phyloP scores from a whole-genome alignment of 2,113 vertebrate species.

The Esox niger region DNA sequence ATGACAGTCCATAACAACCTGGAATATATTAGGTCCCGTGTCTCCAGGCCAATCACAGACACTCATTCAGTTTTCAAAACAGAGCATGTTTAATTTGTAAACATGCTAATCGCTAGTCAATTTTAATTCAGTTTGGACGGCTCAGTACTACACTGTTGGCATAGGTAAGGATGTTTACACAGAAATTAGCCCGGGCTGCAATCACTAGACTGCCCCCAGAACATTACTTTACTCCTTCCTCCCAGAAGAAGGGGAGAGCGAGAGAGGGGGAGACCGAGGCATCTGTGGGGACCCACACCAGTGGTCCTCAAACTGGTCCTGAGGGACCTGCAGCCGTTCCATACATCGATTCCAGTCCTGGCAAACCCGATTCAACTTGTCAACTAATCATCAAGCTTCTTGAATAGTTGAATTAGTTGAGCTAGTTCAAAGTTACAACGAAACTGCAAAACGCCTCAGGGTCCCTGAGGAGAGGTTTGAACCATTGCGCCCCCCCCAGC shows the following conservation, averaged over 20 bases:
- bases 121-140: constrained; percentile 37
- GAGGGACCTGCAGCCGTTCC: too few species aligned
- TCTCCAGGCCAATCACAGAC: constrained; percentile 26
- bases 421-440: too few species aligned
- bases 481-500: background rate
- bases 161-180: constrained; percentile 19
- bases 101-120: constrained; percentile 45
- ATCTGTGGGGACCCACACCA: too few species aligned
- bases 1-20: too few species aligned
- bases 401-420: too few species aligned
- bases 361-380: too few species aligned
- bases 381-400: too few species aligned
- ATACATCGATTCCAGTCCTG: too few species aligned
- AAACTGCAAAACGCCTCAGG: too few species aligned
- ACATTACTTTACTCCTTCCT: background rate
- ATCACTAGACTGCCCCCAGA: background rate
- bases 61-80: constrained; percentile 32
- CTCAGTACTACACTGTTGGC: constrained; percentile 32
- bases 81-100: constrained; percentile 24
- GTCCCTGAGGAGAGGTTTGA: too few species aligned
- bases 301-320: too few species aligned
- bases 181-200: background rate
- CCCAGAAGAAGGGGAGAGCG: background rate
- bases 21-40: constrained; percentile 3
- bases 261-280: background rate